Evolutionary conservation across 2,888 invertebrate species (phyloP).

Genomic region (Melangyna quadrimaculata): DNA sequence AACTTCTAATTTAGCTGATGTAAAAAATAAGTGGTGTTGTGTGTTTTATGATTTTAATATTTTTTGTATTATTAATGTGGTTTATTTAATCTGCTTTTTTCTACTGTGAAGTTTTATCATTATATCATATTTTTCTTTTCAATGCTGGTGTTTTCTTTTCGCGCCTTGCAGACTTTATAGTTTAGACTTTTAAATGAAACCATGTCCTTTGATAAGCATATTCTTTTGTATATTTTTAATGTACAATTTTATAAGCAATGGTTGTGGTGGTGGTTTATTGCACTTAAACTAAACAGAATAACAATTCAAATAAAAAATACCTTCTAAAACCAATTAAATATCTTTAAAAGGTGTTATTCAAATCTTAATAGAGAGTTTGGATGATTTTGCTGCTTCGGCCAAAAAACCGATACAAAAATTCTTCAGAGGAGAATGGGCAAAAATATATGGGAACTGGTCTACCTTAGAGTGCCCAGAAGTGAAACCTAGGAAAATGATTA

Average conservation of each 20-base stretch:
- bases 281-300: background rate
- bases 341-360: too few species aligned
- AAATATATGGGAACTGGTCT: too few species aligned
- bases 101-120: background rate
- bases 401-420: too few species aligned
- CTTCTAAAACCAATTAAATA: background rate
- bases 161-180: constrained; percentile 18
- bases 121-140: background rate
- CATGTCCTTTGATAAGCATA: constrained; percentile 1
- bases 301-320: background rate
- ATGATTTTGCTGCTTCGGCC: too few species aligned
- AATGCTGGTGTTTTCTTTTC: constrained; percentile 1
- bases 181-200: background rate
- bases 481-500: too few species aligned
- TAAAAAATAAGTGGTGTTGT: constrained; percentile 47
- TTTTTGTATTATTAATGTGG: background rate
- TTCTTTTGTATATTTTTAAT: constrained; percentile 6
- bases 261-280: constrained; percentile 28
- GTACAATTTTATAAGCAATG: background rate
- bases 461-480: too few species aligned
- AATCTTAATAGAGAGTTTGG: too few species aligned
- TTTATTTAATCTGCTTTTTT: constrained; percentile 9
- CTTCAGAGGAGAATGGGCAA: too few species aligned
- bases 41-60: constrained; percentile 24
- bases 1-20: constrained; percentile 31